Base-by-base conservation (phyloP, 2,113 vertebrate genomes). In the Rhabdomys dilectus region DNA sequence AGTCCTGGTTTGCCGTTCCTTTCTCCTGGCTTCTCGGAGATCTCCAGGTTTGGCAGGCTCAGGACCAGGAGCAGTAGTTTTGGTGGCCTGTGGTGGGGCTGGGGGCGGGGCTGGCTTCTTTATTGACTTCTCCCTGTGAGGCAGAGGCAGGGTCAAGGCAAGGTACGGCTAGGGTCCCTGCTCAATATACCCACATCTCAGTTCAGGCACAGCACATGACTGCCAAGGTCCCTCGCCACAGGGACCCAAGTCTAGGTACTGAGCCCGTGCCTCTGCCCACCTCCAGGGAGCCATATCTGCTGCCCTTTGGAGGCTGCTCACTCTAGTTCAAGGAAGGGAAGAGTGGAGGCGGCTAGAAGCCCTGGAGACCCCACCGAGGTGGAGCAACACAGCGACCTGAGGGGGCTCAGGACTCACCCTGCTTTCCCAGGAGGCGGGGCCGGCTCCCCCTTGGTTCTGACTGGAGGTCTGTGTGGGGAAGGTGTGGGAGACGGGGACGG, bases 401-500 rank as follows among this genome's bases (percentile, higher is more conserved):
- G 48, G 77, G 13, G 34, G 68, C 36, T 64, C 39, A 29, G 89
- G 10, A 73, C 98, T 98, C 97, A 99, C 99, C 99, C 99, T 98
- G 95, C 89, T 99, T 97, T 99, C 19, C 98, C 95, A 10, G 98
- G 92, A 66, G 97, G 98, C 1, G 98, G 98, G 56, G 98, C 98
- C 0, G 98, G 98, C 34, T 99, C 99, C 64, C 98, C 98, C 98
- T 99, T 99, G 94, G 98, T 98, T 98, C 99, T 99, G 0, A 95
- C 39, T 75, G 98, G 93, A 0, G 99, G 99, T 98, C 99, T 99
- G 93, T 99, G 99, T 7, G 98, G 99, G 60, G 99, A 99, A 0
- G 99, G 99, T 48, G 99, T 99, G 9, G 99, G 99, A 42, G 99
- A 99, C 0, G 99, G 99, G 94, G 99, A 99, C 0, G 98, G 99